Conservation (phyloP, 2,113 vertebrate species). For the Tragelaphus strepsiceros region DNA sequence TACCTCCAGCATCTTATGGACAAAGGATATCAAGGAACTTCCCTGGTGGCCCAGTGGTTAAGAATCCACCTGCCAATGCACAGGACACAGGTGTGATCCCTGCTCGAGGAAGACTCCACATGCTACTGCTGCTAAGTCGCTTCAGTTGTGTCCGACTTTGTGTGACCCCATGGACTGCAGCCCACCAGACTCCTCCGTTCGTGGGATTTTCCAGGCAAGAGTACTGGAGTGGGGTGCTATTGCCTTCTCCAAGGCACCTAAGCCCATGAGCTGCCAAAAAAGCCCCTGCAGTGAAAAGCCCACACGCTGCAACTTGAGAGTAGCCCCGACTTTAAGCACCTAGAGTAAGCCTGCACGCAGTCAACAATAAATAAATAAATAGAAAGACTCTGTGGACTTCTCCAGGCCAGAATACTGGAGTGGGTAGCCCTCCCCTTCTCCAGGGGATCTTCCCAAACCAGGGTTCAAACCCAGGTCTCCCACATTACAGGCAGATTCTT, state of each 20-base stretch:
- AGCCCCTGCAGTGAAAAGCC: background rate
- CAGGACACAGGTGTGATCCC: background rate
- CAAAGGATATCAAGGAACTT: background rate
- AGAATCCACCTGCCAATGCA: background rate
- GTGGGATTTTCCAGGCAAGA: too few species aligned
- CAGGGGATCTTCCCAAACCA: background rate
- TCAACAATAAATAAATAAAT: background rate
- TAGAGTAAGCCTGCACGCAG: background rate
- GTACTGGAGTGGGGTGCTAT: too few species aligned
- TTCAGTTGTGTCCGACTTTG: too few species aligned
- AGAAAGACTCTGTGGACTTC: background rate
- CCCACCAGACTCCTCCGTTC: too few species aligned
- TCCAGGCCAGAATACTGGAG: background rate
- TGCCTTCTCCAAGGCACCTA: background rate
- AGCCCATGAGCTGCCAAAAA: background rate
- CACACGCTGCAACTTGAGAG: background rate
- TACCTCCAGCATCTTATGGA: background rate
- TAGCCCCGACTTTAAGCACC: background rate
- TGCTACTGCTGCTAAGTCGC: too few species aligned
- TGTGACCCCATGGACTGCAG: too few species aligned
- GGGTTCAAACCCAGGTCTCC: background rate
- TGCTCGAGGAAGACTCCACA: background rate
- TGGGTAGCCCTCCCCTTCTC: background rate
- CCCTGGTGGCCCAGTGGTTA: background rate
- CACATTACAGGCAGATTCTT: background rate